These are phyloP conservation scores for Shinisaurus crocodilurus DNA, from an alignment of 2,113 vertebrate species.

Conservation along the genomic window DNA sequence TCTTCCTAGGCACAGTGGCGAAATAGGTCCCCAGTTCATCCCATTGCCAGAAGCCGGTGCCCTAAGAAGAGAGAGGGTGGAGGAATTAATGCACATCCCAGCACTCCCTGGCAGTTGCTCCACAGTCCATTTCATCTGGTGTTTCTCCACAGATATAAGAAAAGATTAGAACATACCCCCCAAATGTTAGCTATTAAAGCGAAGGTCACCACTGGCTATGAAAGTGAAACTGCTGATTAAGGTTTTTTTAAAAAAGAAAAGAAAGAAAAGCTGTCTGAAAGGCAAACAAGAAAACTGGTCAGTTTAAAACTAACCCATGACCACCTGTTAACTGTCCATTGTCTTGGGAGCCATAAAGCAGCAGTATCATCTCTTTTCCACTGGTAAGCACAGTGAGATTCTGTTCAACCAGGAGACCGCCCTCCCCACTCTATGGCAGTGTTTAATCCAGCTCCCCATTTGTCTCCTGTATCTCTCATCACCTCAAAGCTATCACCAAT, in stretches of 20 bases:
- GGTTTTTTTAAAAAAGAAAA: neutral
- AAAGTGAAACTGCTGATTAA: neutral
- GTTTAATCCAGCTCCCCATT: neutral
- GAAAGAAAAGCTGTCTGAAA: neutral
- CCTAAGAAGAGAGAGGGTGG: slow-evolving; percentile 49
- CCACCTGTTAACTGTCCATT: neutral
- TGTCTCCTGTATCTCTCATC: neutral
- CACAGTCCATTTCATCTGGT: neutral
- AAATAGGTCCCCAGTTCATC: slow-evolving; percentile 82
- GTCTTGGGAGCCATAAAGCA: neutral
- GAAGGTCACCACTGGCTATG: neutral
- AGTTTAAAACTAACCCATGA: neutral
- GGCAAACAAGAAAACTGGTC: neutral
- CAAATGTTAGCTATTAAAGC: neutral
- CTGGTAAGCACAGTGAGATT: neutral
- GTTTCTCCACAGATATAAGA: neutral
- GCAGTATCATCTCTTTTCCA: too few relatives aligned
- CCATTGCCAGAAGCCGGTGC: slow-evolving; percentile 84
- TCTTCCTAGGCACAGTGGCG: slow-evolving; percentile 80
- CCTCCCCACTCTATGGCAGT: neutral
- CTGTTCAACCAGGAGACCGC: neutral
- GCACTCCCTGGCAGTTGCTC: neutral
- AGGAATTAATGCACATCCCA: neutral
- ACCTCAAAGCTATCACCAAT: neutral
- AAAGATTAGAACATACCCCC: neutral